These are phyloP conservation scores for Sinelater perroti DNA, from an alignment of 2,888 invertebrate genomes.

Conservation along the genomic window DNA sequence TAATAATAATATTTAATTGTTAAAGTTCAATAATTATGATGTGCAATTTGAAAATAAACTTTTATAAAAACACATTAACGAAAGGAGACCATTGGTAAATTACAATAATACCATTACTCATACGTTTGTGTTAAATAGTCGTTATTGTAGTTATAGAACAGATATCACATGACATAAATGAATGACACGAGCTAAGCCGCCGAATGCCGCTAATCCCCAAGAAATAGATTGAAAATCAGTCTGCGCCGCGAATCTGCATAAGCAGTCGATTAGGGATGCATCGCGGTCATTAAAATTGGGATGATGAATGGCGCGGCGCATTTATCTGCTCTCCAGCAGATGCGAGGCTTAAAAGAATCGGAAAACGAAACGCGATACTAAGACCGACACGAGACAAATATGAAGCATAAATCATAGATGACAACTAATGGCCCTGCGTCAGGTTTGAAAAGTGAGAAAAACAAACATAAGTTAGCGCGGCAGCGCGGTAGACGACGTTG, in stretches of 20 bases:
- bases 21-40: no score
- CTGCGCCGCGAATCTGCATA: background rate
- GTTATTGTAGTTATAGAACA: no score
- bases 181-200: no score
- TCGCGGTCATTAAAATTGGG: constrained; percentile 31
- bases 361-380: constrained; percentile 34
- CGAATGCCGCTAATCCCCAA: no score
- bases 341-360: constrained; percentile 34
- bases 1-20: no score
- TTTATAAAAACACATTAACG: no score
- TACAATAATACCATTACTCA: no score
- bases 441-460: constrained; percentile 34
- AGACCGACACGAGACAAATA: constrained; percentile 36
- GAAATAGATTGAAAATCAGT: no score
- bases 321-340: constrained; percentile 31
- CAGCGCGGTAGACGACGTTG: constrained; percentile 8
- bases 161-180: no score
- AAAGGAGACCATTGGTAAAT: no score
- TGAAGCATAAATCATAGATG: constrained; percentile 35
- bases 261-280: constrained; percentile 25
- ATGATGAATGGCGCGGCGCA: constrained; percentile 30
- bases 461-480: constrained; percentile 29
- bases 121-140: no score
- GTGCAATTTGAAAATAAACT: no score
- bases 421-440: constrained; percentile 34